Conservation (phyloP, 2,797 vertebrate species). For the Sphaeramia orbicularis region DNA sequence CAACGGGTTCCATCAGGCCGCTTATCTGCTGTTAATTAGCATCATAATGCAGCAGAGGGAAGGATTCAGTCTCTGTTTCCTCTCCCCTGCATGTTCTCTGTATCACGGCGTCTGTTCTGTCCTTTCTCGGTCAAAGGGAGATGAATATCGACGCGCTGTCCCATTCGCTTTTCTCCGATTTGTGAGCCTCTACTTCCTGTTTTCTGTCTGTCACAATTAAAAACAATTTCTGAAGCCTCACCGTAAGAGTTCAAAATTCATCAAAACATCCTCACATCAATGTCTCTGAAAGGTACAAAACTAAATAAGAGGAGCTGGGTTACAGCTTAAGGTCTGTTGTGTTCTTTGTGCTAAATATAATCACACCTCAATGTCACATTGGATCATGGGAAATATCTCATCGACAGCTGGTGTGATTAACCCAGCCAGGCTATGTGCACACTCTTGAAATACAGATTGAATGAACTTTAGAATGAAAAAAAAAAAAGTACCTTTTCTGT, state of each 20-base stretch:
- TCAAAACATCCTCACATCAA: neutral
- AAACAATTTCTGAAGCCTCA: slow-evolving; percentile 6
- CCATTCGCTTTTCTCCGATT: slow-evolving; percentile 29
- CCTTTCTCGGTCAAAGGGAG: slow-evolving; percentile 11
- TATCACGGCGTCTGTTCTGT: slow-evolving; percentile 6
- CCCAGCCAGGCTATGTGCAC: neutral
- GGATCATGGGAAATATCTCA: slow-evolving; percentile 10
- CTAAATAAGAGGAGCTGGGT: neutral
- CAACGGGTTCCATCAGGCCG: slow-evolving; percentile 37
- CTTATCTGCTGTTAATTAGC: slow-evolving; percentile 71
- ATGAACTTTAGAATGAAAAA: too few relatives aligned
- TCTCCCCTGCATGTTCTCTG: slow-evolving; percentile 13
- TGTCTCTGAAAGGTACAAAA: neutral
- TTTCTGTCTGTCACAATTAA: slow-evolving; percentile 19
- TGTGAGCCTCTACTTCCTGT: slow-evolving; percentile 4
- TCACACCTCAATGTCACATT: slow-evolving; percentile 26
- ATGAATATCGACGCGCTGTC: slow-evolving; percentile 34
- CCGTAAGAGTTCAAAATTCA: neutral
- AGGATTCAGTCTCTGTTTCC: slow-evolving; percentile 13
- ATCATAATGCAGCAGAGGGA: slow-evolving; percentile 47
- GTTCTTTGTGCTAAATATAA: slow-evolving; percentile 28
- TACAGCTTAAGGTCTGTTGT: neutral
- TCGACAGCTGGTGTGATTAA: slow-evolving; percentile 19
- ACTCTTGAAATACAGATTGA: too few relatives aligned
- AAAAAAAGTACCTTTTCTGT: too few relatives aligned